These are phyloP conservation scores for Rhamnusium bicolor DNA, from an alignment of 2,888 invertebrate species.

Conservation along the genomic window DNA sequence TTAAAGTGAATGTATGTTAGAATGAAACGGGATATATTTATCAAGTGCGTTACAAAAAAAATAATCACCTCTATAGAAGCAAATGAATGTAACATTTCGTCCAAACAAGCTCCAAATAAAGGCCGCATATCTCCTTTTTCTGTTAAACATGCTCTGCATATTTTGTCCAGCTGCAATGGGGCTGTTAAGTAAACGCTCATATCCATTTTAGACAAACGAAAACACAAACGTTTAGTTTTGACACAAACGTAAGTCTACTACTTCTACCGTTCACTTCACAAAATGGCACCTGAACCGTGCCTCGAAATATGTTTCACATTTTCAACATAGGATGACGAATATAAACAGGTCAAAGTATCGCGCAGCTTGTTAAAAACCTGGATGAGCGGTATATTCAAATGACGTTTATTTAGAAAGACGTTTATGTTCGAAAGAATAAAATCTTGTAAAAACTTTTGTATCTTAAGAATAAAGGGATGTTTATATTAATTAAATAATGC, in stretches of 20 bases:
- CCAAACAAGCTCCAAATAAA: constrained; percentile 72
- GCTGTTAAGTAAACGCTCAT: constrained; percentile 69
- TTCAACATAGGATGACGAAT: constrained; percentile 34
- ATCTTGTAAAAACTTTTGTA: no score
- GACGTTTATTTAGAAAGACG: no score
- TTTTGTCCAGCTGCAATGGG: constrained; percentile 70
- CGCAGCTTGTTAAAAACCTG: constrained; percentile 48
- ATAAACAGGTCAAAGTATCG: constrained; percentile 59
- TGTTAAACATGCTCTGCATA: constrained; percentile 71
- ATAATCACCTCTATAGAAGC: constrained; percentile 67
- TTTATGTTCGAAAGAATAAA: no score
- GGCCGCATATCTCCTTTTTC: constrained; percentile 72
- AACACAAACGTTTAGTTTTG: constrained; percentile 64
- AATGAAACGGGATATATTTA: not conserved
- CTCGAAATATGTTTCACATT: constrained; percentile 57
- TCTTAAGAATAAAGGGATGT: no score
- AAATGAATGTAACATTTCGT: constrained; percentile 72
- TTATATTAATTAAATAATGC: no score
- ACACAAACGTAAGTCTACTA: constrained; percentile 54
- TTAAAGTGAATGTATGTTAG: not conserved
- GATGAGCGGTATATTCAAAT: not conserved
- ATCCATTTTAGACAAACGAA: constrained; percentile 65
- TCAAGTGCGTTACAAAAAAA: constrained; percentile 28
- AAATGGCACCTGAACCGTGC: constrained; percentile 55
- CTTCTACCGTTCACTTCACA: constrained; percentile 23